Percentiles rank a stretch among this genome's conserved stretches.
These are phyloP conservation scores for Schlechtendalia chinensis DNA, from an alignment of 1,140 invertebrate genomes.

Conservation along the genomic window DNA sequence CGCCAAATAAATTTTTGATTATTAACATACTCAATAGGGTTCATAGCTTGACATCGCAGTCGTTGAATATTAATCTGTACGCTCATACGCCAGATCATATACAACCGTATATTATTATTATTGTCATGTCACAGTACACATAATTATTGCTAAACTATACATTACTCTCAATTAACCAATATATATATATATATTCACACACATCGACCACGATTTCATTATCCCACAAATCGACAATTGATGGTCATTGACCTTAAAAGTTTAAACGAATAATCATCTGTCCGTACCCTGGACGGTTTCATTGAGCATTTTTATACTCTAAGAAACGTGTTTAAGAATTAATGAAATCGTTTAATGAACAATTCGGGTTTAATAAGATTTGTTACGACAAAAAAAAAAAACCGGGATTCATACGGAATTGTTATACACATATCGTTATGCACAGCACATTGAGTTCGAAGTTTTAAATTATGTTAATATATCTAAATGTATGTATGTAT, in stretches of 20 bases:
- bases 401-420: too few species aligned
- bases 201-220: too few species aligned
- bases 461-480: too few species aligned
- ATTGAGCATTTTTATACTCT: too few species aligned
- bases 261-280: background rate
- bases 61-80: background rate
- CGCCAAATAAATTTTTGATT: background rate
- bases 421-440: too few species aligned
- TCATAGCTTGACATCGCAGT: background rate
- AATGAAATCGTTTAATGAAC: too few species aligned
- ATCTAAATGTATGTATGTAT: too few species aligned
- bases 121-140: background rate
- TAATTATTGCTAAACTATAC: background rate
- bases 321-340: too few species aligned
- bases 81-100: background rate
- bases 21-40: background rate
- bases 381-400: too few species aligned
- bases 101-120: background rate
- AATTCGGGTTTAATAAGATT: too few species aligned
- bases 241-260: conserved; percentile 16
- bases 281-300: background rate
- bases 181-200: background rate
- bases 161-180: conserved; percentile 8
- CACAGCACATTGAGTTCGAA: too few species aligned
- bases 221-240: too few species aligned